Evolutionary conservation across 2,797 vertebrate genomes (phyloP), one percentile per base, ranked within the genome.

Genomic region (Carduelis carduelis): DNA sequence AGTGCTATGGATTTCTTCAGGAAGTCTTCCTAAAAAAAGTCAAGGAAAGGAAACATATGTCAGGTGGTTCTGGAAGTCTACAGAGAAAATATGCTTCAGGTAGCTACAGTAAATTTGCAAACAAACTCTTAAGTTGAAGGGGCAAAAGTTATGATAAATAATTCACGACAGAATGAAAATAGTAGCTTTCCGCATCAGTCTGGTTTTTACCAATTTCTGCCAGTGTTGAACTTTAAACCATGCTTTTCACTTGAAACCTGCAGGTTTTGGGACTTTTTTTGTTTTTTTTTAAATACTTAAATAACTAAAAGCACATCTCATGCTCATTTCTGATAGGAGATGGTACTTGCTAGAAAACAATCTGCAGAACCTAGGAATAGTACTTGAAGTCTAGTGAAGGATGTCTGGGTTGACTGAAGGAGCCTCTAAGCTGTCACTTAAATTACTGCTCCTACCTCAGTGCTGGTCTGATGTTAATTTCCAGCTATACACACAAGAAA

Each of bases 151-250:
- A 34, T 2, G 8, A 34, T 79, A 93, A 95, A 77, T 77, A 87
- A 39, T 83, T 91, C 3, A 43, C 43, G 37, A 49, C 7, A 37
- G 49, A 89, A 61, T 50, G 50, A 79, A 77, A 89, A 66, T 4
- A 60, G 43, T 68, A 64, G 11, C 13, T 89, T 93, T 95, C 69
- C 43, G 28, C 12, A 37, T 15, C 23, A 16, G 37, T 81, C 69
- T 92, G 5, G 14, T 92, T 96, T 95, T 75, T 77, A 44, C 61
- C 32, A 47, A 89, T 89, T 90, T 85, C 24, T 90, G 13, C 39
- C 32, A 4, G 44, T 87, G 24, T 9, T 95, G 79, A 90, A 83
- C 49, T 91, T 95, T 47, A 85, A 77, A 88, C 65, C 14, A 69
- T 4, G 32, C 24, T 17, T 66, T 47, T 34, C 10, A 44, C 20